Evolutionary conservation across 2,797 vertebrate species (phyloP).

Genomic region (Micropoecilia bifurca): DNA sequence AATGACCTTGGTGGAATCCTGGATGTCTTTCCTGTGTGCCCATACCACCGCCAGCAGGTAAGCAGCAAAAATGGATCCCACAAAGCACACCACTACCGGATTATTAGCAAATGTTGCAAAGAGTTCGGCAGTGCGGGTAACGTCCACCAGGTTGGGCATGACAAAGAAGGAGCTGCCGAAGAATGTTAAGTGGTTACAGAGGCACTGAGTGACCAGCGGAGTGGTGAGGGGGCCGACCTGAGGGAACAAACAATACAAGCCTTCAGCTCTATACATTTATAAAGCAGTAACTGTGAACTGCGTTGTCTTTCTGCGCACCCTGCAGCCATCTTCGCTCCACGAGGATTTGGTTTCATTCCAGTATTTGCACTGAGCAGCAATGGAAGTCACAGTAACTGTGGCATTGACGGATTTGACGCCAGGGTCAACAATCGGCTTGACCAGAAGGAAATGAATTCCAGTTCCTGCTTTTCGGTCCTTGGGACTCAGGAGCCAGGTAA

Average conservation of each 20-base stretch:
- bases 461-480: conserved; percentile 80
- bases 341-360: conserved; percentile 87
- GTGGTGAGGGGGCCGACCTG: conserved; percentile 92
- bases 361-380: conserved; percentile 91
- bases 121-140: conserved; percentile 87
- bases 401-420: conserved; percentile 77
- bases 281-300: conserved; percentile 1
- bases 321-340: conserved; percentile 91
- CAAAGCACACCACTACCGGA: conserved; percentile 91
- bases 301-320: conserved; percentile 76
- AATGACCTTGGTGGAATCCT: conserved; percentile 89
- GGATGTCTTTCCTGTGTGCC: conserved; percentile 91
- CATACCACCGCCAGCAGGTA: conserved; percentile 89
- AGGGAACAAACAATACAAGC: conserved; percentile 12
- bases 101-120: conserved; percentile 92
- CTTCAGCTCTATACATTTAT: neutral
- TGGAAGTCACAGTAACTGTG: conserved; percentile 84
- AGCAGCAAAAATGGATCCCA: conserved; percentile 85
- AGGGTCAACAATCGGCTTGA: conserved; percentile 80
- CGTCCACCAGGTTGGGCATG: conserved; percentile 88
- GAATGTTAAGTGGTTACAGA: conserved; percentile 94
- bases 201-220: conserved; percentile 85
- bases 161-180: conserved; percentile 95
- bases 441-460: conserved; percentile 86
- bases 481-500: conserved; percentile 90